Evolutionary conservation across 2,113 vertebrate species (phyloP).

Genomic region (Alces alces): DNA sequence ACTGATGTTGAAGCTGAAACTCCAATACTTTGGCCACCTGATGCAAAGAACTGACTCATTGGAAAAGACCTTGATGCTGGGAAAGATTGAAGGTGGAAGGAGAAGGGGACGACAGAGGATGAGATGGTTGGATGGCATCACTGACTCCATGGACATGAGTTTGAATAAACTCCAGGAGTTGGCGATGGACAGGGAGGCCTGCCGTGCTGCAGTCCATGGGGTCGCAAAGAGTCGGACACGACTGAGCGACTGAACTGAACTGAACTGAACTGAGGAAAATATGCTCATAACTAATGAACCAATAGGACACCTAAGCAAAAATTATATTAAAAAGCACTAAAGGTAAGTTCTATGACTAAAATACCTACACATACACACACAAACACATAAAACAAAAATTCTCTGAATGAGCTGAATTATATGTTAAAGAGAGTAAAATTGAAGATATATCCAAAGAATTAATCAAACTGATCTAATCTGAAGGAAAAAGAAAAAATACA

Average conservation of each 20-base stretch:
- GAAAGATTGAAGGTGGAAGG: not conserved
- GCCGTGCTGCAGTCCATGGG: not conserved
- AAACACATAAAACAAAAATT: not conserved
- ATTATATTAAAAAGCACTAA: not conserved
- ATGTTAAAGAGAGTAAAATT: not conserved
- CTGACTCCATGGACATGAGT: not conserved
- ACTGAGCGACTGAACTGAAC: not conserved
- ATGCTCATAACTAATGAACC: not conserved
- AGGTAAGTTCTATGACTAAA: not conserved
- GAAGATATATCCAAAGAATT: not conserved
- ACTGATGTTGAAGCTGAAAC: not conserved
- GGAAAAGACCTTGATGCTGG: not conserved
- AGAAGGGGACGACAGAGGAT: not conserved
- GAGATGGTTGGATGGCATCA: not conserved
- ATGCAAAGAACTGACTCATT: not conserved
- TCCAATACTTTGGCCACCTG: not conserved
- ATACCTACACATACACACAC: not conserved
- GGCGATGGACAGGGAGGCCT: not conserved
- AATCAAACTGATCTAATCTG: not conserved
- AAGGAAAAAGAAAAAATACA: not conserved
- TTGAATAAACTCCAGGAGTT: not conserved
- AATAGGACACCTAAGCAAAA: not conserved
- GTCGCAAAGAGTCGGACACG: accelerated
- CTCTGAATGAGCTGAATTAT: not conserved
- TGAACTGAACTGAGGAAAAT: not conserved